A percentile compares a stretch with the other conserved stretches of the same genome.
These are phyloP conservation scores for Luidia sarsii DNA, from an alignment of 53 echinoderm and acorn worm species.

Conservation along the genomic window DNA sequence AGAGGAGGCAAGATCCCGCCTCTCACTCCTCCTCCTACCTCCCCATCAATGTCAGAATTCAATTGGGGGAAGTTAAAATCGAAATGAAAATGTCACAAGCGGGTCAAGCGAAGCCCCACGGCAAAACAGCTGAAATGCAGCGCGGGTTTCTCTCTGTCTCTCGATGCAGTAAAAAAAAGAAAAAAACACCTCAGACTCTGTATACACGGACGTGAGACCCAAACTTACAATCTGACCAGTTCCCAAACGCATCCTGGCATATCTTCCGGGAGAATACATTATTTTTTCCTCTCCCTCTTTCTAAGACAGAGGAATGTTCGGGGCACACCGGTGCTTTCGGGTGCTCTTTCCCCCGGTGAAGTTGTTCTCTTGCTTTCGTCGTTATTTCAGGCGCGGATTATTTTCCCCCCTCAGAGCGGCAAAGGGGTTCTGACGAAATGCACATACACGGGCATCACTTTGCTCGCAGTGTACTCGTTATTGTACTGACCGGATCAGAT, in stretches of 20 bases:
- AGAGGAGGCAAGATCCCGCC: neutral
- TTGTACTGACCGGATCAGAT: no score
- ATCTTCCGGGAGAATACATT: no score
- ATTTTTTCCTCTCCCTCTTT: no score
- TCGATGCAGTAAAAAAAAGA: neutral
- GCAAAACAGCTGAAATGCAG: slow-evolving; percentile 44
- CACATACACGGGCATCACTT: no score
- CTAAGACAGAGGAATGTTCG: no score
- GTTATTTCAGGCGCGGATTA: no score
- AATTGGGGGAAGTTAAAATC: slow-evolving; percentile 57
- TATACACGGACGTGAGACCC: slow-evolving; percentile 1
- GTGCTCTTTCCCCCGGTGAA: no score
- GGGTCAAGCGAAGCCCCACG: slow-evolving; percentile 22
- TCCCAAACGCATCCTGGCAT: slow-evolving; percentile 33
- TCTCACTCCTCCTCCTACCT: slow-evolving; percentile 13
- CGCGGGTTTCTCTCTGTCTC: neutral
- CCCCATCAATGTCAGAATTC: slow-evolving; percentile 30
- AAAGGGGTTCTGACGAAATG: no score
- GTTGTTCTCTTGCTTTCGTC: no score
- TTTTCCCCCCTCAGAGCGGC: no score
- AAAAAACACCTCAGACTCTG: neutral
- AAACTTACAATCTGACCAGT: neutral
- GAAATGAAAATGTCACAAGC: slow-evolving; percentile 43
- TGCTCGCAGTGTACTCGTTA: no score
- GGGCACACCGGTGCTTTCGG: no score